Conservation (phyloP, 2,113 vertebrate species). For the Natator depressus region DNA sequence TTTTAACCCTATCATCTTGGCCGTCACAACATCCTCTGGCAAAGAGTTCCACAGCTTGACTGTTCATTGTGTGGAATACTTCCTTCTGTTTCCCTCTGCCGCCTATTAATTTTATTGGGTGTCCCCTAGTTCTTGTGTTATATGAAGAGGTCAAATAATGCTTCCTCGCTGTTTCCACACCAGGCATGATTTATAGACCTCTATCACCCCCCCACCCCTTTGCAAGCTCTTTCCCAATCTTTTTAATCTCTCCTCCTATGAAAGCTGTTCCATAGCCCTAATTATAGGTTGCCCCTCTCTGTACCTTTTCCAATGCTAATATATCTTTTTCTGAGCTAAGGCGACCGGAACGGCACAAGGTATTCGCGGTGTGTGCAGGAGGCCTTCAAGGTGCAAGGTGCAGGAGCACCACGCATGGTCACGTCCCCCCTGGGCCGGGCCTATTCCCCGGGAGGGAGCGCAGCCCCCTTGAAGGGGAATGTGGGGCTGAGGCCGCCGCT, state of each 20-base stretch:
- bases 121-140: neutral
- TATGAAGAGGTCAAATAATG: neutral
- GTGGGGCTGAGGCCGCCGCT: neutral
- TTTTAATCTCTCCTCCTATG: neutral
- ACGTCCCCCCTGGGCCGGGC: neutral
- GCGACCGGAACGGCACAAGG: no score
- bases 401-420: neutral
- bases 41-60: neutral
- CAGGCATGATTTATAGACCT: neutral
- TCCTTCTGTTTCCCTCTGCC: neutral
- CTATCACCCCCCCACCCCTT: no score
- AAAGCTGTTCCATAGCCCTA: neutral
- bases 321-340: neutral
- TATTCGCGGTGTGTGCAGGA: no score
- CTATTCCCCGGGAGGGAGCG: neutral
- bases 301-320: neutral
- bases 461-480: neutral
- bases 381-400: neutral
- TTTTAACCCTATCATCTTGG: no score
- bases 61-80: neutral
- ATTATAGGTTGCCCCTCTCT: neutral
- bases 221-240: neutral
- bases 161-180: neutral
- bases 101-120: neutral
- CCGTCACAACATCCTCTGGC: no score